Base-by-base conservation (phyloP, 1,140 invertebrate species). In the Brachionus plicatilis region DNA sequence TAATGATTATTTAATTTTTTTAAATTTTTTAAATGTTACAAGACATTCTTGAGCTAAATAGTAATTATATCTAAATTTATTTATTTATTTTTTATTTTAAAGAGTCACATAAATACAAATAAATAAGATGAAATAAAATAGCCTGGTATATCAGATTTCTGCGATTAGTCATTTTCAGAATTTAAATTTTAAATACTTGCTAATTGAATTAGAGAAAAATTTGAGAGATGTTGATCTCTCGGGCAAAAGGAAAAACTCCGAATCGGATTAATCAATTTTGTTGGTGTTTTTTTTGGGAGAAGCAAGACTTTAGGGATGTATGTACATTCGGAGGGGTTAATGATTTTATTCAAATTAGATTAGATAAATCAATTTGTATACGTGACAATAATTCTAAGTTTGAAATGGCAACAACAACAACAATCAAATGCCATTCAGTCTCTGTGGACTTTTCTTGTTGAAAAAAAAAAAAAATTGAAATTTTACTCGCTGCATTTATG, bases 231-330 rank as follows among this genome's bases (percentile, higher is more conserved):
- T 60, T 8, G 17, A 70, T 70, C 66, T 70, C 66, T 70, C n/a
- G 66, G 7, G 66, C 66, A 70, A 70, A 9, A 70, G 11, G 37
- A 27, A 50, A 27, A 76, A 37, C 24, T n/a, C 14, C 6, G 45
- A 75, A 76, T 76, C 72, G 47, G 72, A 76, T 76, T 76, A 76
- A 76, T 50, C 72, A 76, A 76, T 76, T 76, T 72, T 41, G 17
- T 24, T 24, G 33, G 33, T 37, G 33, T 37, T 7, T 37, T 37
- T 37, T 37, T 37, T 33, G 3, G 33, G 6, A 12, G 5, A 14
- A 14, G 45, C 11, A 7, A 53, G 12, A 14, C 47, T 17, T 53
- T 53, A 53, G 47, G 47, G 47, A 53, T 53, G 47, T 17, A 11
- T 14, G 17, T 53, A 53, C n/a, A 53, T 53, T 53, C 53, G 8